Base-by-base conservation (phyloP, 1,140 invertebrate species). In the Pectinophora gossypiella region DNA sequence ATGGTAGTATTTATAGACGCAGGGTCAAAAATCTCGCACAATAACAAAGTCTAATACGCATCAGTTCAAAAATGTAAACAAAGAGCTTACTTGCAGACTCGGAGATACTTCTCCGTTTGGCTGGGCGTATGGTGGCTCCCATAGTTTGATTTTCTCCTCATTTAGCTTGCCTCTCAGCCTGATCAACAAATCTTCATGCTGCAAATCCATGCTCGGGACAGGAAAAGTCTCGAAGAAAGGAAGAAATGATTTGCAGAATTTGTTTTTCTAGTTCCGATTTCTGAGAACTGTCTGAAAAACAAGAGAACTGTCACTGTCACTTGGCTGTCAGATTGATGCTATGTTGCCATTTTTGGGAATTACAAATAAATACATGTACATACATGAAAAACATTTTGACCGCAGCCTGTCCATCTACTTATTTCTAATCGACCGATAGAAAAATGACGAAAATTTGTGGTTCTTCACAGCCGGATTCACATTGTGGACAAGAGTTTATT, bases 91-190 rank as follows among this genome's bases (percentile, higher is more conserved):
- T 79, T 79, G 68, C 46, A 88, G 64, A 48, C 66, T 76, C 44
- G 69, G 54, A 0, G 72, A 65, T 13, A 72, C 48, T 40, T 52
- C 54, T 44, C 62, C 59, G 19, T 83, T 86, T 56, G 89, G 83
- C n/a, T 67, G 68, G 49, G 89, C 91, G 72, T 92, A 95, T 0
- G 94, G 94, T 22, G 89, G 76, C 46, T 92, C 82, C 94, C 94
- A 95, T 40, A 95, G 72, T 69, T 94, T 94, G 0, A 94, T 83
- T 59, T 89, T 88, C 21, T 94, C 90, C 32, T 85, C 72, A 53
- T 93, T 92, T 10, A 95, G 78, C 66, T 90, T 91, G 7, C 90
- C 89, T 19, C 92, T 83, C 13, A 93, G 76, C 77, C 90, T 90
- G 46, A 92, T 91, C 13, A 91, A 72, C 48, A 91, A 70, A 73